These are phyloP conservation scores for Drosophila lacicola DNA, from an alignment of 2,888 invertebrate species.

Conservation along the genomic window DNA sequence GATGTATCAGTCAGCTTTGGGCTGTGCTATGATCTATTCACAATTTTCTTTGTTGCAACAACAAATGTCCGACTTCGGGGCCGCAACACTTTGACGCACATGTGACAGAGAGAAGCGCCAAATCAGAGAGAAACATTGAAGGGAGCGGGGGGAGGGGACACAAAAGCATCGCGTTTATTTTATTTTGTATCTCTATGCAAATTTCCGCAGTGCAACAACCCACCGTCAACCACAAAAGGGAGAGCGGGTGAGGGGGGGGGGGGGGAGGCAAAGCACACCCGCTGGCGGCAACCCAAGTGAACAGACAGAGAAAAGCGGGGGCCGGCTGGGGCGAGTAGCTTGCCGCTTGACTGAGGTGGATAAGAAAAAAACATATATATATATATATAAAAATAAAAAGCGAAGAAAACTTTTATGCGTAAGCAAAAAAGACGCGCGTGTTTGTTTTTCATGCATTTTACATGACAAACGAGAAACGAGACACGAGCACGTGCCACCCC, in stretches of 20 bases:
- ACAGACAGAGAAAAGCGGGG: conserved; percentile 13
- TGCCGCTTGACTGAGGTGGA: background rate
- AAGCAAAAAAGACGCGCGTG: conserved; percentile 65
- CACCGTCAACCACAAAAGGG: conserved; percentile 11
- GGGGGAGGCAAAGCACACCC: too few relatives aligned
- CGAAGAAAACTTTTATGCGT: conserved; percentile 53
- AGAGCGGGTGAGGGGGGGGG: too few relatives aligned
- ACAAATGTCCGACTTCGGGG: conserved; percentile 26
- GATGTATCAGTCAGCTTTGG: too few relatives aligned
- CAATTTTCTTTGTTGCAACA: conserved; percentile 9
- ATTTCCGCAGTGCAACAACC: conserved; percentile 60
- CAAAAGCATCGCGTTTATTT: conserved; percentile 40
- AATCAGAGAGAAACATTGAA: background rate
- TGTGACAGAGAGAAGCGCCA: conserved; percentile 8
- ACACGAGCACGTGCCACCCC: conserved; percentile 36
- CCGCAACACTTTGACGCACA: conserved; percentile 46
- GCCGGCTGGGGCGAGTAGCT: background rate
- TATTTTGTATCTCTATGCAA: conserved; percentile 49
- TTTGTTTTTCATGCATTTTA: conserved; percentile 66
- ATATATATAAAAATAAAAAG: background rate
- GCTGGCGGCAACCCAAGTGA: conserved; percentile 30
- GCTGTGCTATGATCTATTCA: conserved; percentile 12
- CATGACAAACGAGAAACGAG: conserved; percentile 42
- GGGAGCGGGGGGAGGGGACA: conserved; percentile 5
- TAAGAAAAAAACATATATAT: background rate